Evolutionary conservation across 2,113 vertebrate genomes (phyloP).

Genomic region (Cygnus buccinator): DNA sequence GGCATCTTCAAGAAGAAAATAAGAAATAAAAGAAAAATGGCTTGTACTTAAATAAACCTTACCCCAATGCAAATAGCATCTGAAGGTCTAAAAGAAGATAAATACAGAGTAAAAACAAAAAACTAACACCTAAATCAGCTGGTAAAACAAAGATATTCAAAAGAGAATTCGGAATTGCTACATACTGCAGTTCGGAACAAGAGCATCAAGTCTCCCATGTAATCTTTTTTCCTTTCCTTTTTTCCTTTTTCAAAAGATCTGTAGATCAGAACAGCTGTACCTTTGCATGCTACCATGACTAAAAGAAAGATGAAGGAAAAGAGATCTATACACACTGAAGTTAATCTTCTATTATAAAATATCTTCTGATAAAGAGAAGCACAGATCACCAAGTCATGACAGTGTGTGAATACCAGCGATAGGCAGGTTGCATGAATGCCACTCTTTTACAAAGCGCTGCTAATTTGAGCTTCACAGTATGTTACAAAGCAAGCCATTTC

Average conservation of each 20-base stretch:
- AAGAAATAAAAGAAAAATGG: not conserved
- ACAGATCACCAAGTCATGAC: not conserved
- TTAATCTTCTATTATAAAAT: not conserved
- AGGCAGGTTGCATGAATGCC: not conserved
- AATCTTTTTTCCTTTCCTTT: not conserved
- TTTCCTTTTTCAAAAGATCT: not conserved
- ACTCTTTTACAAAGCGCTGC: not conserved
- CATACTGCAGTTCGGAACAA: not conserved
- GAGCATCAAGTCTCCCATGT: not conserved
- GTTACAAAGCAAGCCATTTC: not conserved
- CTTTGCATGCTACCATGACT: not conserved
- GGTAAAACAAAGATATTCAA: not conserved
- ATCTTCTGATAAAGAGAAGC: not conserved
- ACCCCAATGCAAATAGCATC: not conserved
- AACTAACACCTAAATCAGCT: not conserved
- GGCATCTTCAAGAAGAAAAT: not conserved
- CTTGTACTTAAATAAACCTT: not conserved
- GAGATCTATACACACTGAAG: not conserved
- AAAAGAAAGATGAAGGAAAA: not conserved
- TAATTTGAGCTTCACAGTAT: slow-evolving; percentile 18
- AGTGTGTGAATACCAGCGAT: not conserved
- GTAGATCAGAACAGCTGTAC: not conserved
- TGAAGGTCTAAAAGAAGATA: not conserved
- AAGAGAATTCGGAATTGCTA: not conserved
- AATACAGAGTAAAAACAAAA: not conserved